Evolutionary conservation across 2,113 vertebrate genomes (phyloP), one percentile per base, ranked within the genome.

Genomic region (Penelope pileata): DNA sequence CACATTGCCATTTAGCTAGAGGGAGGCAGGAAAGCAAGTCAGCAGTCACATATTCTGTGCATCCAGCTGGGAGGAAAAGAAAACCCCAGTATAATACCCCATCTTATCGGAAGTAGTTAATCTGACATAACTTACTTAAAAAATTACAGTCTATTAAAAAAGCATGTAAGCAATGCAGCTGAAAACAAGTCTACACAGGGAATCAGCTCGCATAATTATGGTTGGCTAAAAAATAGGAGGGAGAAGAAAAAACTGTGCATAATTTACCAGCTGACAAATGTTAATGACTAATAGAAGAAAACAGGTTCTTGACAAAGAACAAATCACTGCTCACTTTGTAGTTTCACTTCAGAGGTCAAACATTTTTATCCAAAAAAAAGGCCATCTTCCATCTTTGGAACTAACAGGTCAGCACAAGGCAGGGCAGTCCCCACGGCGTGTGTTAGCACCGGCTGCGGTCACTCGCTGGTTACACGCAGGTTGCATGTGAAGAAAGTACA

Each of bases 21-120:
- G 92, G 96, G 93, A 96, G 68, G 76, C 92, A 96, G 93, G 93
- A 94, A 97, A 96, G 63, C 88, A 73, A 97, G 95, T 91, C 86
- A 90, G 92, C 88, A 93, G 92, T 93, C 88, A 97, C 88, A 97
- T 77, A 94, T 91, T 93, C 94, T 95, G 91, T 88, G 90, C 94
- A 96, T 94, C 96, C 95, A 97, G 96, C 91, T 94, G 96, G 94
- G 93, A 96, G 94, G 83, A 86, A 87, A 95, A 96, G 93, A 96
- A 95, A 96, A 89, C 88, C 94, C 96, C 93, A 96, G 73, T 70
- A 95, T 97, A 96, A 97, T 91, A 96, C 80, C 34, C 40, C 96
- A 94, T 93, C 96, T 96, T 97, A 97, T 97, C 90, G 96, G 97
- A 97, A 98, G 96, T 96, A 96, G 93, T 96, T 97, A 96, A 98